Conservation (phyloP, 2,797 vertebrate genomes). For the Sylvia borin region DNA sequence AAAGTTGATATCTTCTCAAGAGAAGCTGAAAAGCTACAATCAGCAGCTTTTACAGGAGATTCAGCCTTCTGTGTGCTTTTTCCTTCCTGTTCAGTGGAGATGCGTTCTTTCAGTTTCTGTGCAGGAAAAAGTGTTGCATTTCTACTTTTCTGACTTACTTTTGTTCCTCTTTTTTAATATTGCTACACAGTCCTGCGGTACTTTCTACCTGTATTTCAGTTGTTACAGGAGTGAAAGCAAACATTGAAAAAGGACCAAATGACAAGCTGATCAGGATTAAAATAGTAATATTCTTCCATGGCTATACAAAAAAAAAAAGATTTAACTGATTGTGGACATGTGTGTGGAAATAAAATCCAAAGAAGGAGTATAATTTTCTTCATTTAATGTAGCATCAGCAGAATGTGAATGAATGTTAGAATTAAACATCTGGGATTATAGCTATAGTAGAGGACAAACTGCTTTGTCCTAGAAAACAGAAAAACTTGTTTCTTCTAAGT, state of each 20-base stretch:
- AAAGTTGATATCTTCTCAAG: slow-evolving; percentile 65
- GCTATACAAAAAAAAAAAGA: slow-evolving; percentile 4
- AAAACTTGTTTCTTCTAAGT: not conserved
- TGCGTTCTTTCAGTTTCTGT: slow-evolving; percentile 71
- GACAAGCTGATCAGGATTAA: slow-evolving; percentile 38
- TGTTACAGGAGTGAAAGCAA: slow-evolving; percentile 43
- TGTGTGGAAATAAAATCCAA: slow-evolving; percentile 59
- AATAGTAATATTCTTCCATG: slow-evolving; percentile 10
- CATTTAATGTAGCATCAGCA: slow-evolving; percentile 45
- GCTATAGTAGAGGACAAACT: slow-evolving; percentile 12
- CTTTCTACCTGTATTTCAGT: slow-evolving; percentile 42
- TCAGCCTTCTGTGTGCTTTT: slow-evolving; percentile 65
- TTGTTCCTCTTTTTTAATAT: slow-evolving; percentile 64
- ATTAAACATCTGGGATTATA: slow-evolving; percentile 2
- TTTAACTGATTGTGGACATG: slow-evolving; percentile 20
- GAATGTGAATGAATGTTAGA: slow-evolving; percentile 56
- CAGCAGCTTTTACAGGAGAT: slow-evolving; percentile 69
- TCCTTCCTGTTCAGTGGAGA: slow-evolving; percentile 70
- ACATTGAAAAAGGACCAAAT: slow-evolving; percentile 68
- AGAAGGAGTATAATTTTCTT: not conserved
- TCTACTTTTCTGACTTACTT: slow-evolving; percentile 63
- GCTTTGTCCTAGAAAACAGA: slow-evolving; percentile 41
- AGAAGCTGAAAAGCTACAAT: slow-evolving; percentile 66
- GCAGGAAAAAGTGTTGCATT: slow-evolving; percentile 64
- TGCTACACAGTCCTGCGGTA: slow-evolving; percentile 58